These are phyloP conservation scores for Aegypius monachus DNA, from an alignment of 2,113 vertebrate genomes.

Conservation along the genomic window DNA sequence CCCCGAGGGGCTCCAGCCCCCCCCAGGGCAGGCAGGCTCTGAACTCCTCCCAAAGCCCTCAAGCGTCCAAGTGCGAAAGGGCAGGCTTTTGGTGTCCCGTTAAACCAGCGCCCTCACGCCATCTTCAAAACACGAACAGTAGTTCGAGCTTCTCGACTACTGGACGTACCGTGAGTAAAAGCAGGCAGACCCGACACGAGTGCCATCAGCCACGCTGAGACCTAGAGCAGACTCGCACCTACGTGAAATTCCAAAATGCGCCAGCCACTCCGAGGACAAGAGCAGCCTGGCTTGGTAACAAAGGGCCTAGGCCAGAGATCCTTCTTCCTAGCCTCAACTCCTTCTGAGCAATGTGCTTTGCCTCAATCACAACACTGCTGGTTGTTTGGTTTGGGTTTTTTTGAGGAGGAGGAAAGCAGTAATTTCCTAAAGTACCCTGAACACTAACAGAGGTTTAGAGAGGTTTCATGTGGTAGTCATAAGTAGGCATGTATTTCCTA, in stretches of 20 bases:
- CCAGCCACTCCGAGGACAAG: accelerated
- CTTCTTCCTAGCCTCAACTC: accelerated
- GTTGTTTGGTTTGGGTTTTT: not conserved
- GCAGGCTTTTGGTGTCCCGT: accelerated
- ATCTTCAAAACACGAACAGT: accelerated
- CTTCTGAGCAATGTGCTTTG: not conserved
- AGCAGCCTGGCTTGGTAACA: accelerated
- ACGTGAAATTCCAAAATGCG: not conserved
- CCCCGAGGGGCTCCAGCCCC: too few species aligned
- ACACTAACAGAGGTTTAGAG: not conserved
- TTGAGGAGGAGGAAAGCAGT: not conserved
- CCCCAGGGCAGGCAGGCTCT: too few species aligned
- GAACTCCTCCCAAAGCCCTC: not conserved
- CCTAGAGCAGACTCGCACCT: accelerated
- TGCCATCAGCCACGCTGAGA: accelerated
- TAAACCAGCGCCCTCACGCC: not conserved
- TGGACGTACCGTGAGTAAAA: accelerated
- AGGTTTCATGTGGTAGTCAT: not conserved
- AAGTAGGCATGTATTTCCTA: accelerated
- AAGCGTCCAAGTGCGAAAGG: not conserved
- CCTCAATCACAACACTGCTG: too few species aligned
- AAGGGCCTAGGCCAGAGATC: not conserved
- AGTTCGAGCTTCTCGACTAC: accelerated
- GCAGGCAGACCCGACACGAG: accelerated
- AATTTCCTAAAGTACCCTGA: not conserved